Conservation (phyloP, 1,140 invertebrate species). For the Aphelenchoides besseyi region DNA sequence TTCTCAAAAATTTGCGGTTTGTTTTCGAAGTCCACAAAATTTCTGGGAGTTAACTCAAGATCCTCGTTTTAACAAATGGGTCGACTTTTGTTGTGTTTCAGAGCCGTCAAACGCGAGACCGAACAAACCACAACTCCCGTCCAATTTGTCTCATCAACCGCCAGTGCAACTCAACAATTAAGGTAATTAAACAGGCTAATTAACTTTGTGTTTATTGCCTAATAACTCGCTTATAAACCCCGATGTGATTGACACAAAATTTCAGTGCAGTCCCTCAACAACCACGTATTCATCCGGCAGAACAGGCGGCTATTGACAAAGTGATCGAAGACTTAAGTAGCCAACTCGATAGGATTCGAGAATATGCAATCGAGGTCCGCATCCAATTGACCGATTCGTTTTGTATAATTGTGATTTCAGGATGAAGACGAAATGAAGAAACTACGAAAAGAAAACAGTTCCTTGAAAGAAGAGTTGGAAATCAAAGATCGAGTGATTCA, state of each 20-base stretch:
- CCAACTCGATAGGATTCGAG: slow-evolving; percentile 8
- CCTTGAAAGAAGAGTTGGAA: slow-evolving; percentile 19
- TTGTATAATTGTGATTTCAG: background rate
- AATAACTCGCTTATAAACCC: background rate
- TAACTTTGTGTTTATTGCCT: background rate
- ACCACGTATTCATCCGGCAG: background rate
- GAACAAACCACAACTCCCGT: background rate
- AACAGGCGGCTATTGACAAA: slow-evolving; percentile 21
- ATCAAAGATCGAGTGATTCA: slow-evolving; percentile 18
- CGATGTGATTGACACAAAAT: background rate
- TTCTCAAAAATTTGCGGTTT: slow-evolving; percentile 7
- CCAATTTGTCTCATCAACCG: background rate
- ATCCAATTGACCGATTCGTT: background rate
- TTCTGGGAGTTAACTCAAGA: background rate
- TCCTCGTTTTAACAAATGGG: background rate
- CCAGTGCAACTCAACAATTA: background rate
- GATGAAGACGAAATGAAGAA: slow-evolving; percentile 25
- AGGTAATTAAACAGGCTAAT: background rate
- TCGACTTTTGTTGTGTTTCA: background rate
- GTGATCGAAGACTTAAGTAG: slow-evolving; percentile 5
- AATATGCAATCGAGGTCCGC: slow-evolving; percentile 16
- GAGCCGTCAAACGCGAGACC: background rate
- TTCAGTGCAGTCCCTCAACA: background rate
- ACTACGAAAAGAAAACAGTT: slow-evolving; percentile 12
- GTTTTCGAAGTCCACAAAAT: background rate